Evolutionary conservation across 1,140 invertebrate species (phyloP).

Genomic region (Drosophila nikananu): DNA sequence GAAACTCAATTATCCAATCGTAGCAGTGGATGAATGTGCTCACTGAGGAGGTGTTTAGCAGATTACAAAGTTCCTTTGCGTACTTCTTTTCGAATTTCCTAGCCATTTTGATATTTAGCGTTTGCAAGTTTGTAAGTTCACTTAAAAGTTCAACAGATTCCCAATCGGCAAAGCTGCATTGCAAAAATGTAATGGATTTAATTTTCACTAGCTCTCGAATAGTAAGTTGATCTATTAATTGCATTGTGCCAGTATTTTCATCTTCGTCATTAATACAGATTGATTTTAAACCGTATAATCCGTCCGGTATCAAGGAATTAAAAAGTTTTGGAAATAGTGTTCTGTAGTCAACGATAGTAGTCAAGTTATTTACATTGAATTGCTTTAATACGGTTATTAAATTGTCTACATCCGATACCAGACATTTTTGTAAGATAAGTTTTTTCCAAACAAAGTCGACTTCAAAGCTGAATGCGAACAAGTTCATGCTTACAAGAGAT

Average conservation of each 20-base stretch:
- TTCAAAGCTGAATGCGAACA: background rate
- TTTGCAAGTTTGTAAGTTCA: conserved; percentile 3
- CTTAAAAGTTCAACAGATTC: background rate
- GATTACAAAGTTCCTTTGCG: background rate
- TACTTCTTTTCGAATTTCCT: background rate
- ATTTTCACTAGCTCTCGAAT: background rate
- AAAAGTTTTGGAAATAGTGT: background rate
- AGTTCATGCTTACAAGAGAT: background rate
- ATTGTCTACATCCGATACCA: too few relatives aligned
- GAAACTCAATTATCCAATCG: background rate
- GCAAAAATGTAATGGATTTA: background rate
- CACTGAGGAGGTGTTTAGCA: background rate
- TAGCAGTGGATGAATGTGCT: background rate
- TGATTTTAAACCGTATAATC: background rate
- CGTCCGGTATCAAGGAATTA: background rate
- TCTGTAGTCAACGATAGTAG: background rate
- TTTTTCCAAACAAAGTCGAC: background rate
- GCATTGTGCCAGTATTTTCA: background rate
- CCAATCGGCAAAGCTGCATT: background rate
- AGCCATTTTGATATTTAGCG: background rate
- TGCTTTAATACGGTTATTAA: background rate
- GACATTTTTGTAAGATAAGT: background rate
- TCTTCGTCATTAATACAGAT: background rate
- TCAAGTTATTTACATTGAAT: background rate
- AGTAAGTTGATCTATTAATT: background rate